Conservation (phyloP, 2,888 invertebrate genomes). For the Cephus sareptanus region DNA sequence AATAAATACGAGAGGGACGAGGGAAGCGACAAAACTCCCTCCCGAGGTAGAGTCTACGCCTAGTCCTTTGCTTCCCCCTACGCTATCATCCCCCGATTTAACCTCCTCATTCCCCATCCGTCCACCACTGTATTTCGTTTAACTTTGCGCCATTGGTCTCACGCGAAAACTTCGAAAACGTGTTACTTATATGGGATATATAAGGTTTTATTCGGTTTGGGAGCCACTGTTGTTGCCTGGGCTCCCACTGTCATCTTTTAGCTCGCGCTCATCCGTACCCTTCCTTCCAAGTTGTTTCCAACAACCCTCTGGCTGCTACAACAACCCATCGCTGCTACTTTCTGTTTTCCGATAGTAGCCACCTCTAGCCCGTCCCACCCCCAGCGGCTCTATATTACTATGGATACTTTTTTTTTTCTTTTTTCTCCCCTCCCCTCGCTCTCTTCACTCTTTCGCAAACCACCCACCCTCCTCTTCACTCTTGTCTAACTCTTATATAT, state of each 20-base stretch:
- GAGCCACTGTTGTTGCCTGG: slow-evolving; percentile 23
- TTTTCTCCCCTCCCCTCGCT: not conserved
- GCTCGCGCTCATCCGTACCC: slow-evolving; percentile 24
- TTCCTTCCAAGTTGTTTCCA: not conserved
- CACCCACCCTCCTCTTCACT: not conserved
- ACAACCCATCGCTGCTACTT: slow-evolving; percentile 4
- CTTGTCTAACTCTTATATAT: not conserved
- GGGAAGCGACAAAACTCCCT: not conserved
- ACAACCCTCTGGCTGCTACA: slow-evolving; percentile 3
- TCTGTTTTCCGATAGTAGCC: slow-evolving; percentile 27
- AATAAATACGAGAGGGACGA: not conserved
- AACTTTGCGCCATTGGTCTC: not conserved
- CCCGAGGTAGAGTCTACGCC: not conserved
- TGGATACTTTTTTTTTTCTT: slow-evolving; percentile 5
- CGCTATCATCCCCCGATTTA: not conserved
- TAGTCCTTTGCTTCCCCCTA: not conserved
- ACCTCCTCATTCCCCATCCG: not conserved
- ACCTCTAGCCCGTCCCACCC: slow-evolving; percentile 4
- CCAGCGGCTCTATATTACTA: slow-evolving; percentile 12
- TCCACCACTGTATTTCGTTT: not conserved
- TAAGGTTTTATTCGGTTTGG: slow-evolving; percentile 31
- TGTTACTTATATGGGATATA: slow-evolving; percentile 28
- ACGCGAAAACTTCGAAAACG: slow-evolving; percentile 17
- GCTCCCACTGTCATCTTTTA: slow-evolving; percentile 38
- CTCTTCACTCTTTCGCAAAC: slow-evolving; percentile 5